Conservation (phyloP, 2,113 vertebrate species). For the Ceyx cyanopectus region DNA sequence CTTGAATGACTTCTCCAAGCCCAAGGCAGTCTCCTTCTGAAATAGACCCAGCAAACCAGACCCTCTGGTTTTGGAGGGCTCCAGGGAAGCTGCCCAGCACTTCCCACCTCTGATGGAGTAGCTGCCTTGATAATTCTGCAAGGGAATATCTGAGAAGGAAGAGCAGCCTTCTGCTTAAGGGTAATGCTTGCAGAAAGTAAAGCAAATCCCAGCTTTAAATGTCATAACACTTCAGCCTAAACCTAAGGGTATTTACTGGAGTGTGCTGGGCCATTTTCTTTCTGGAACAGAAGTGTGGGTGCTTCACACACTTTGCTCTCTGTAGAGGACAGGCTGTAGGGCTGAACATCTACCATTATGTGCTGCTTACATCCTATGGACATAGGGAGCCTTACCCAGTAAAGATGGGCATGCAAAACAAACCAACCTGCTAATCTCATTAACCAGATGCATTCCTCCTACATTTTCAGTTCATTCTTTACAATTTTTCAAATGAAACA, state of each 20-base stretch:
- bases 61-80: background rate
- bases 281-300: background rate
- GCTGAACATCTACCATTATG: background rate
- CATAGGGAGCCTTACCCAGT: rapidly evolving
- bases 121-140: background rate
- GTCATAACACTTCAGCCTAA: background rate
- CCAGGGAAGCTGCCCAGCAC: background rate
- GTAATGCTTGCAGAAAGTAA: background rate
- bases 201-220: background rate
- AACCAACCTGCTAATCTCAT: background rate
- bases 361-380: rapidly evolving
- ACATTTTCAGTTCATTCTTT: background rate
- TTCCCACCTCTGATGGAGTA: background rate
- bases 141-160: background rate
- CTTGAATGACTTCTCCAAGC: background rate
- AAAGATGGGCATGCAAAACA: background rate
- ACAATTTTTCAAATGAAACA: background rate
- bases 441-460: background rate
- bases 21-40: background rate
- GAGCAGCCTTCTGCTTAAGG: background rate
- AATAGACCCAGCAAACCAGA: background rate
- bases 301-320: background rate
- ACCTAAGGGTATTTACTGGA: background rate
- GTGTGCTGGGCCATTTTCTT: background rate
- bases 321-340: background rate